These are phyloP conservation scores for Physocephala rufipes DNA, from an alignment of 2,888 invertebrate species.

Conservation along the genomic window DNA sequence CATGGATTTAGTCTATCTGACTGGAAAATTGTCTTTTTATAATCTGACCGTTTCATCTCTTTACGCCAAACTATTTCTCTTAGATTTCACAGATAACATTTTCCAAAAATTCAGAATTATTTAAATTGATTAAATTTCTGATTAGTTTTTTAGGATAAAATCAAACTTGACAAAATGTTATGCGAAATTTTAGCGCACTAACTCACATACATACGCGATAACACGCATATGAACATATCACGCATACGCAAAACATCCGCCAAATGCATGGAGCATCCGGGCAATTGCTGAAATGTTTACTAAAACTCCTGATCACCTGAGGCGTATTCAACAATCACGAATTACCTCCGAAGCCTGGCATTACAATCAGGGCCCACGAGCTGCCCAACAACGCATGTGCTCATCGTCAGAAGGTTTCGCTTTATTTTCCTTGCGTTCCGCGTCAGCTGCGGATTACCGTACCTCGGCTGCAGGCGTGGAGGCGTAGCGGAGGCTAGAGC, in stretches of 20 bases:
- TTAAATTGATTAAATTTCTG: slow-evolving; percentile 4
- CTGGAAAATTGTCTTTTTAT: too few species aligned
- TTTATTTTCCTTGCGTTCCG: slow-evolving; percentile 34
- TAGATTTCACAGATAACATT: neutral
- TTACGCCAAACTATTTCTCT: too few species aligned
- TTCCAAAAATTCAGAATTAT: neutral
- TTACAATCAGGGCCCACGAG: slow-evolving; percentile 39
- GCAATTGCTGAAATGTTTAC: slow-evolving; percentile 52
- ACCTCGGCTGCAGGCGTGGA: slow-evolving; percentile 16
- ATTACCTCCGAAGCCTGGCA: slow-evolving; percentile 48
- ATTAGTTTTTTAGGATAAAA: neutral
- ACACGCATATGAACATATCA: neutral
- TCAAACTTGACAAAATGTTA: neutral
- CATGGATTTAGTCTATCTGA: too few species aligned
- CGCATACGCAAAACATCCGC: neutral
- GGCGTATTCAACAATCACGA: slow-evolving; percentile 57
- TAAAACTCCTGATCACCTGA: slow-evolving; percentile 56
- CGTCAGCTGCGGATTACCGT: slow-evolving; percentile 31
- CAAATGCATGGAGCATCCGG: slow-evolving; percentile 34
- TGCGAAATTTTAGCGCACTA: neutral
- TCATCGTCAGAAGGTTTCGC: slow-evolving; percentile 21
- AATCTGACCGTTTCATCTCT: too few species aligned
- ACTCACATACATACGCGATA: neutral
- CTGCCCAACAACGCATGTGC: slow-evolving; percentile 21
- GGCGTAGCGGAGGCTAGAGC: slow-evolving; percentile 19